Evolutionary conservation across 2,113 vertebrate species (phyloP), one percentile per base, ranked within the genome.

Genomic region (Myrmecophaga tridactyla): DNA sequence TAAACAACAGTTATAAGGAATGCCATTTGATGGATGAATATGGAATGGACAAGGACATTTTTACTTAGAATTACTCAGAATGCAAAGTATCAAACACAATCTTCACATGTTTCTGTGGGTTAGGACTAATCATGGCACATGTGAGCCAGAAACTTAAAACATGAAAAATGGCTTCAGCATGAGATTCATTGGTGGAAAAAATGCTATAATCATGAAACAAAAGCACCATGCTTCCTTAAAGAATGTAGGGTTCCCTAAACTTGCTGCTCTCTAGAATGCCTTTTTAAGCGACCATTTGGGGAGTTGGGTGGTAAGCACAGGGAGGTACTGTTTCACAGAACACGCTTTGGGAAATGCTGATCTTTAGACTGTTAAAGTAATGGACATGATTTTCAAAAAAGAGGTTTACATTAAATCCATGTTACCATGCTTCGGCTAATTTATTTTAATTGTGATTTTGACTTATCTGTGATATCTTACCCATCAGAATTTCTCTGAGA

Each of bases 121-220:
- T 18, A 14, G 3, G 4, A 56, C 73, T 63, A 60, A 41, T 34
- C 36, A 6, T 2, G 29, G 56, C 43, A 18, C 4, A 5, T 5
- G 4, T 41, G 23, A 86, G 13, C 25, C 23, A 48, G 27, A 41
- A 3, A 84, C 21, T 0, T 25, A 20, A 27, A 87, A 65, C 34
- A 14, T 0, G 9, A 67, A 39, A 2, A 51, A 27, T 1, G 12
- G 31, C 23, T 29, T 41, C 8, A 10, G 25, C 1, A 23, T 62
- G 53, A 60, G 31, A 14, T 23, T 0, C 21, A 91, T 0, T 3
- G 21, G 10, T 34, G 17, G 3, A 18, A 73, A 29, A 21, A 76
- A 73, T 1, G 10, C 34, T 34, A 3, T 1, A 43, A 8, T 9
- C n/a, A n/a, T n/a, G n/a, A n/a, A n/a, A n/a, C n/a, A n/a, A n/a